A percentile compares a stretch with the other conserved stretches of the same genome.
These are phyloP conservation scores for Harpagoxenus sublaevis DNA, from an alignment of 2,888 invertebrate species.

Conservation along the genomic window DNA sequence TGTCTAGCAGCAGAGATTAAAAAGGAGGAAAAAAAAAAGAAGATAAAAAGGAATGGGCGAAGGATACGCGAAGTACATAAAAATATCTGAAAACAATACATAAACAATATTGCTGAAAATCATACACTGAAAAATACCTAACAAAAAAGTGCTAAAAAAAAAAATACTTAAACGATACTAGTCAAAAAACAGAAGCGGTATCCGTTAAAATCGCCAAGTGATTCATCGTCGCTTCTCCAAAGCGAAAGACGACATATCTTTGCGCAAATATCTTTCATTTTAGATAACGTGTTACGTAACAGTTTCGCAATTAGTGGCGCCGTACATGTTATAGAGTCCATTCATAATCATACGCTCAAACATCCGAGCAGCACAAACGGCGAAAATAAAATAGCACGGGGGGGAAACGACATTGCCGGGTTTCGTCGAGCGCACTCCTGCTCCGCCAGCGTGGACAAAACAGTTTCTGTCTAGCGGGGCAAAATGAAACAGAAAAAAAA, in stretches of 20 bases:
- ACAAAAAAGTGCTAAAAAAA: constrained; percentile 7
- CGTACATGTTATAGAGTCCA: constrained; percentile 7
- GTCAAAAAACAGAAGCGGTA: background rate
- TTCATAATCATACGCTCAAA: constrained; percentile 27
- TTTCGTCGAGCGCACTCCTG: background rate
- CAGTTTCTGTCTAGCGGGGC: background rate
- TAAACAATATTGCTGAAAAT: constrained; percentile 2
- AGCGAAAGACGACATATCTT: background rate
- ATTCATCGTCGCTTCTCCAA: background rate
- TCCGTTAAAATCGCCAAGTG: constrained; percentile 7
- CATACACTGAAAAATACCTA: background rate
- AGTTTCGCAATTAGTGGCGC: constrained; percentile 21
- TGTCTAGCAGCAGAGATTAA: background rate
- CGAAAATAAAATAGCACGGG: constrained; percentile 33
- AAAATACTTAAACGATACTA: constrained; percentile 3
- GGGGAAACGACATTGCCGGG: background rate
- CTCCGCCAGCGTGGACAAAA: background rate
- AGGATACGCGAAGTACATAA: background rate
- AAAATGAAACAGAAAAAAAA: background rate
- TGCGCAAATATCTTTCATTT: background rate
- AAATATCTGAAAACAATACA: background rate
- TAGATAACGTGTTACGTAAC: background rate
- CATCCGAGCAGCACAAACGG: constrained; percentile 5
- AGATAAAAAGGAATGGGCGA: background rate
- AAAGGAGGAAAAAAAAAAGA: background rate